Conservation (phyloP, 1,140 invertebrate species). For the Mizuhopecten yessoensis region DNA sequence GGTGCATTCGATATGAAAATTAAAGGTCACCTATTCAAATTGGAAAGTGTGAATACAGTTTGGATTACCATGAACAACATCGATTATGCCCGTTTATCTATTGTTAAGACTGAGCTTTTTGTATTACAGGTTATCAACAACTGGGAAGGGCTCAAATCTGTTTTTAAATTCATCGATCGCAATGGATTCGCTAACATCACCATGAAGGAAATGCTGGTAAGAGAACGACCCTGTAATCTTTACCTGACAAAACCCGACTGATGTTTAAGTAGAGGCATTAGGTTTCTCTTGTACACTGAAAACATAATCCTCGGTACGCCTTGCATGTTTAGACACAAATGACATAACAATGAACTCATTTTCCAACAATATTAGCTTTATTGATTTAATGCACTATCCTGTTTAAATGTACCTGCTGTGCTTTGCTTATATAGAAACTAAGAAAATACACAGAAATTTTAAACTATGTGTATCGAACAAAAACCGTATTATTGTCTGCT, state of each 20-base stretch:
- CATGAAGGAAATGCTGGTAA: slow-evolving; percentile 66
- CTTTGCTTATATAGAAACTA: too few relatives aligned
- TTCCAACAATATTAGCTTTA: neutral
- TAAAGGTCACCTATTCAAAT: too few relatives aligned
- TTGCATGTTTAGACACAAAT: neutral
- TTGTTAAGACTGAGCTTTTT: neutral
- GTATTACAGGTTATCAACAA: slow-evolving; percentile 68
- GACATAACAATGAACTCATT: neutral
- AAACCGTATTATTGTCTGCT: too few relatives aligned
- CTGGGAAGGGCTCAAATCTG: slow-evolving; percentile 69
- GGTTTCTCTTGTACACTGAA: neutral
- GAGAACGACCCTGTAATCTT: neutral
- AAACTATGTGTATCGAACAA: too few relatives aligned
- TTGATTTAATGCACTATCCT: neutral
- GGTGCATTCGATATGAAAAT: too few relatives aligned
- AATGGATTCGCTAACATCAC: slow-evolving; percentile 66
- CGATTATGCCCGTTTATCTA: too few relatives aligned
- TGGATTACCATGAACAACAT: too few relatives aligned
- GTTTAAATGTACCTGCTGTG: neutral
- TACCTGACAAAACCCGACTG: neutral
- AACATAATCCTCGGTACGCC: neutral
- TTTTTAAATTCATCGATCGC: slow-evolving; percentile 65
- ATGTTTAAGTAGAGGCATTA: slow-evolving; percentile 27
- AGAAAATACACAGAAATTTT: too few relatives aligned
- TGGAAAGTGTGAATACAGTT: too few relatives aligned